Conservation (phyloP, 2,888 invertebrate genomes). For the Willowsia nigromaculata region DNA sequence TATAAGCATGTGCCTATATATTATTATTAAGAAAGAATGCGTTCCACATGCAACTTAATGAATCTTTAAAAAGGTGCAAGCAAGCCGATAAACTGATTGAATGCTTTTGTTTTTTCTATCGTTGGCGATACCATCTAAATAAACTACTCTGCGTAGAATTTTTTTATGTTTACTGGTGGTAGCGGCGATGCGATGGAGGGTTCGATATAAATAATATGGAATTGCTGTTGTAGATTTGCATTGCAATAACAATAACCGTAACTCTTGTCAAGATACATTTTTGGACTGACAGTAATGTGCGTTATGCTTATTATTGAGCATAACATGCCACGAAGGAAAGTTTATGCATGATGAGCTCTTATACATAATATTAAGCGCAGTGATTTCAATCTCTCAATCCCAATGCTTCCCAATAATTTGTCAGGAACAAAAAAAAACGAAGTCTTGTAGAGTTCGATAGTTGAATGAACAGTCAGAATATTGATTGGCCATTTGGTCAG, state of each 20-base stretch:
- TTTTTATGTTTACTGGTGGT: not conserved
- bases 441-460: not conserved
- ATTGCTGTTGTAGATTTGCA: not conserved
- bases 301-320: not conserved
- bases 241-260: not conserved
- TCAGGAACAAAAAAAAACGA: not conserved
- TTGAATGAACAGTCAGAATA: not conserved
- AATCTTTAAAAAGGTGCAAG: constrained; percentile 7
- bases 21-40: not conserved
- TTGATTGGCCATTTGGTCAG: constrained; percentile 1
- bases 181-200: not conserved
- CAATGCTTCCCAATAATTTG: not conserved
- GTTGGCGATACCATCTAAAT: constrained; percentile 6
- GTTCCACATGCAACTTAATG: not conserved
- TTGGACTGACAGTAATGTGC: not conserved
- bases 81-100: constrained; percentile 16
- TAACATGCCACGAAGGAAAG: constrained; percentile 1
- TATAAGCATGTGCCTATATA: not conserved
- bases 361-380: not conserved
- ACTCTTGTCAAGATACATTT: not conserved
- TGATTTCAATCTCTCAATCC: not conserved
- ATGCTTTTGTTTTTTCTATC: not conserved
- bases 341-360: not conserved
- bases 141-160: not conserved
- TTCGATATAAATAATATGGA: not conserved